These are phyloP conservation scores for Heterochromis multidens DNA, from an alignment of 2,113 vertebrate species.

Conservation along the genomic window DNA sequence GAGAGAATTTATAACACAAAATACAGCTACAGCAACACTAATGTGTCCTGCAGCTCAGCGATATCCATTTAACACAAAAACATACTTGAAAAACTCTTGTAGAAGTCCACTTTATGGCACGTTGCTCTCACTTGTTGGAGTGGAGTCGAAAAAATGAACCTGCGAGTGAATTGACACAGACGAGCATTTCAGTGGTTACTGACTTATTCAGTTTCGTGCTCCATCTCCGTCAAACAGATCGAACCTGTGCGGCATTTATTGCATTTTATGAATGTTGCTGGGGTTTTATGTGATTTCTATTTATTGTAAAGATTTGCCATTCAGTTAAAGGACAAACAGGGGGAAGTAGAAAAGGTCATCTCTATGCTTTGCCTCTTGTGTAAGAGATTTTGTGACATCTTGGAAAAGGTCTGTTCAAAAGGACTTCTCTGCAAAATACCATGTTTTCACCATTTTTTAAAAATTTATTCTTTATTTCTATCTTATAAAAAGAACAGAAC, in stretches of 20 bases:
- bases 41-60: slow-evolving; percentile 6
- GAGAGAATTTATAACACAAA: slow-evolving; percentile 1
- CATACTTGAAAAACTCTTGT: neutral
- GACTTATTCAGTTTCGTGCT: neutral
- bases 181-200: neutral
- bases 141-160: neutral
- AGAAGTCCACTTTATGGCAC: neutral
- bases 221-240: neutral
- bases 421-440: neutral
- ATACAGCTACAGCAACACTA: neutral
- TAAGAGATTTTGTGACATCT: neutral
- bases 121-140: neutral
- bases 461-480: neutral
- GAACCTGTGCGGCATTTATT: neutral
- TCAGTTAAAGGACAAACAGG: slow-evolving; percentile 29
- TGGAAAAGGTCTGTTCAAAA: neutral
- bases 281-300: neutral
- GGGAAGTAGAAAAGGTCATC: slow-evolving; percentile 20
- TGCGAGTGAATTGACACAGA: neutral
- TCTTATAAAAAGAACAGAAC: neutral
- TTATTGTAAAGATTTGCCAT: neutral
- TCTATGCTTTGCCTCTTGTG: neutral
- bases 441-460: neutral
- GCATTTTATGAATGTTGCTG: neutral
- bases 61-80: neutral